A percentile compares a stretch with the other conserved stretches of the same genome.
These are phyloP conservation scores for Theonella swinhoei DNA, from an alignment of 37 sponge, comb jelly and placozoan genomes.

Conservation along the genomic window DNA sequence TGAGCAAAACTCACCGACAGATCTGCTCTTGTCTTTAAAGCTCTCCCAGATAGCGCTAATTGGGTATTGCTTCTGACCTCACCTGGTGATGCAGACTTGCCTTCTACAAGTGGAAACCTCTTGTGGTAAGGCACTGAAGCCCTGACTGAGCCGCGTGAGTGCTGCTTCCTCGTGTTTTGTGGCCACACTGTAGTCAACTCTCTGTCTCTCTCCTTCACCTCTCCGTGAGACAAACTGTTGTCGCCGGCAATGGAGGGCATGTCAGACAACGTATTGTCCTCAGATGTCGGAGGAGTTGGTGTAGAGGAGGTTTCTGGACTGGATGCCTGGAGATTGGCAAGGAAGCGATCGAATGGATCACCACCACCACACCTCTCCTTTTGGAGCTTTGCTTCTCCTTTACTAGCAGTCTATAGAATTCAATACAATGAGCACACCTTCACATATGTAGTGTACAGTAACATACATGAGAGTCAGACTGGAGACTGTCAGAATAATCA, in stretches of 20 bases:
- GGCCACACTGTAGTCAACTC: background rate
- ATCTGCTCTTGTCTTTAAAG: background rate
- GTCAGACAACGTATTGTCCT: constrained; percentile 51
- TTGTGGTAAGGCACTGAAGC: background rate
- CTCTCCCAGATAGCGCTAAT: background rate
- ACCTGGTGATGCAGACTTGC: background rate
- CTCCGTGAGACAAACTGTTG: background rate
- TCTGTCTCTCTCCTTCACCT: background rate
- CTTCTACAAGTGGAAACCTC: constrained; percentile 46
- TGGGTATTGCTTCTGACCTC: background rate
- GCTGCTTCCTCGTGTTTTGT: background rate
- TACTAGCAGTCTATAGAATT: constrained; percentile 16
- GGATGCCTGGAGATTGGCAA: constrained; percentile 26
- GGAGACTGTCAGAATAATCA: constrained; percentile 13
- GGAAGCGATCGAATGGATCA: constrained; percentile 40
- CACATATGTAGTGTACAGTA: background rate
- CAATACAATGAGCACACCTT: background rate
- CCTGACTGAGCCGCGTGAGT: background rate
- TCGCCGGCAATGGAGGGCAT: constrained; percentile 32
- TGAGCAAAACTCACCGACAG: background rate
- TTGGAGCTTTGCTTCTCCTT: constrained; percentile 31
- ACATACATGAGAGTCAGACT: constrained; percentile 7
- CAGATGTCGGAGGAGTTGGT: background rate
- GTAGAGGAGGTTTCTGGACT: constrained; percentile 35
- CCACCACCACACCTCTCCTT: no score